Evolutionary conservation across 2,797 vertebrate species (phyloP), one percentile per base, ranked within the genome.

Genomic region (Esox lucius): DNA sequence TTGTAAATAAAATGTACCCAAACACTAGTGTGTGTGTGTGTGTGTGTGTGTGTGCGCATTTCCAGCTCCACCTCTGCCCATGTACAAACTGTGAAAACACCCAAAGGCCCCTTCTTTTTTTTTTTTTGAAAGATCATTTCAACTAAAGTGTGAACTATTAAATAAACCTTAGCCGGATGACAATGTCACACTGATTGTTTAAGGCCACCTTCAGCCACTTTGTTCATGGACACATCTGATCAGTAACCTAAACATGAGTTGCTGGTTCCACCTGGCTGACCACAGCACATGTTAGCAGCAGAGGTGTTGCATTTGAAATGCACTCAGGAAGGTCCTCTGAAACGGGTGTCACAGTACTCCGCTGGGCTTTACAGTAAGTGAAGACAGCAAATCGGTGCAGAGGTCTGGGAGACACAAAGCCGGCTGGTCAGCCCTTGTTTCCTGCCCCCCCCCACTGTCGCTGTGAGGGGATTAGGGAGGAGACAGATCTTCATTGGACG

Each of bases 381-480:
- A 79, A 85, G 89, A 91, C 90, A 90, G 91, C 83, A 91, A 89
- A 90, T 88, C 85, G 80, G 91, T 89, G 87, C 89, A 91, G 89
- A 91, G 91, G 91, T 92, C 90, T 13, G 35, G 77, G 76, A 85
- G 75, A 87, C 87, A 91, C 88, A 91, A 90, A 91, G 90, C 88
- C 85, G 83, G 80, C 85, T 84, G 84, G 87, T 88, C 64, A 88
- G 86, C 84, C 85, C 88, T 81, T 87, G 90, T 88, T 90, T 92
- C 89, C 88, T 91, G 86, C 89, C 91, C 88, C 86, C 85, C 86
- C 84, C 85, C 81, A 31, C 28, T 85, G 80, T 81, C 83, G 81
- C 87, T 87, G 89, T 87, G 85, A 76, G 82, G 78, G 88, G 88
- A 91, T 92, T 91, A 91, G 84, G 88, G 81, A 86, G 7, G 26